A percentile compares a stretch with the other conserved stretches of the same genome.
Evolutionary conservation across 2,113 vertebrate species (phyloP).

Genomic region (Dasypus novemcinctus): DNA sequence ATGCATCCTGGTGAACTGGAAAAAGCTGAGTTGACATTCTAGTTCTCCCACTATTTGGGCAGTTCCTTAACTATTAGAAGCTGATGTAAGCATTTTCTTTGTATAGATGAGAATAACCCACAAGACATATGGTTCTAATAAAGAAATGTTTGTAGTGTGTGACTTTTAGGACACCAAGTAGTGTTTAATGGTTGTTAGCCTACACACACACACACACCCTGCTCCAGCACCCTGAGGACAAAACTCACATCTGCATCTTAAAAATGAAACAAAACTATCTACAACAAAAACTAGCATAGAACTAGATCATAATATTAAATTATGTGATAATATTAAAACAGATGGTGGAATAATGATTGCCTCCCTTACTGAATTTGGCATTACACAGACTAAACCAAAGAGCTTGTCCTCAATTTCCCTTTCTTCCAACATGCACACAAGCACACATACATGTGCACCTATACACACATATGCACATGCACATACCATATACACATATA

Average conservation of each 20-base stretch:
- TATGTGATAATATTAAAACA: not conserved
- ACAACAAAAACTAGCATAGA: not conserved
- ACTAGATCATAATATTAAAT: not conserved
- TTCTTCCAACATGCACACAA: fast-evolving
- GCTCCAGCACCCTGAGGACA: not conserved
- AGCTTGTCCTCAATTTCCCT: not conserved
- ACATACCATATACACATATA: not conserved
- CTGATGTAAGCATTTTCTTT: not conserved
- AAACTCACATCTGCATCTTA: not conserved
- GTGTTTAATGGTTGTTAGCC: not conserved
- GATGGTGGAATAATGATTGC: not conserved
- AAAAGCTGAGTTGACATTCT: not conserved
- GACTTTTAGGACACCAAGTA: not conserved
- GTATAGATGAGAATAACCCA: not conserved
- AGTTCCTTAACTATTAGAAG: not conserved
- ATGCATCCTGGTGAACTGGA: not conserved
- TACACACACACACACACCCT: not conserved
- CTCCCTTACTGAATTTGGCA: not conserved
- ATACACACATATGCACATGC: not conserved
- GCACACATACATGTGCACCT: fast-evolving
- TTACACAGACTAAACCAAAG: not conserved
- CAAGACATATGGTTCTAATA: not conserved
- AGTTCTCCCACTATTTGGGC: not conserved
- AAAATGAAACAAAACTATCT: not conserved
- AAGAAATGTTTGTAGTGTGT: not conserved